Evolutionary conservation across 2,113 vertebrate species (phyloP), one percentile per base, ranked within the genome.

Genomic region (Hucho hucho): DNA sequence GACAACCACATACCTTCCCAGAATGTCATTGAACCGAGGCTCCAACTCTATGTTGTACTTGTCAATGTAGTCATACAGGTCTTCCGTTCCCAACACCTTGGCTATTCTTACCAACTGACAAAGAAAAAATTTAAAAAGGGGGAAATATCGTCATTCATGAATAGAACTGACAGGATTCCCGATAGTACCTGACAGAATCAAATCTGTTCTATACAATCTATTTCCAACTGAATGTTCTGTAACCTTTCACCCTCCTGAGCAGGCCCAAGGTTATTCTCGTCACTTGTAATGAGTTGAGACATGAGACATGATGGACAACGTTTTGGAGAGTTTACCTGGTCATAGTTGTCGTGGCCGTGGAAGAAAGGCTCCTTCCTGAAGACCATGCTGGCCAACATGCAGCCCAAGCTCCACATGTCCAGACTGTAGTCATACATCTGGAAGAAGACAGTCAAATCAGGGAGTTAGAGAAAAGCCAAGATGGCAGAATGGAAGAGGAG

Each of bases 351-450:
- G 22, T 94, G 93, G 5, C 93, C 93, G 0, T 94, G 93, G 87
- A 94, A 94, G 82, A 94, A 94, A 5, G 93, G 93, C 81, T 94
- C 93, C 82, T 94, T 94, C 69, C 93, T 88, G 88, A 94, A 94
- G 81, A 94, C 92, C 93, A 94, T 93, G 78, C 92, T 93, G n/a
- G 93, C 93, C 83, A 94, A 49, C 93, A 94, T 94, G 77, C 93
- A 94, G 76, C 93, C 93, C 47, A 94, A 47, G 14, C 93, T 94
- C 93, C 93, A 94, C 93, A 94, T 94, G 72, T 94, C 93, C 76
- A 94, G 76, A 77, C 93, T 94, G 90, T 94, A 94, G 83, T 94
- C 93, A 0, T 94, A 94, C 93, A 94, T 94, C 93, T 94, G 85
- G 37, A 68, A 68, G 74, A 70, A 68, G 11, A 13, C 56, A 75